phyloP scores from a whole-genome alignment of 2,113 vertebrate species.

The Pipra filicauda region DNA sequence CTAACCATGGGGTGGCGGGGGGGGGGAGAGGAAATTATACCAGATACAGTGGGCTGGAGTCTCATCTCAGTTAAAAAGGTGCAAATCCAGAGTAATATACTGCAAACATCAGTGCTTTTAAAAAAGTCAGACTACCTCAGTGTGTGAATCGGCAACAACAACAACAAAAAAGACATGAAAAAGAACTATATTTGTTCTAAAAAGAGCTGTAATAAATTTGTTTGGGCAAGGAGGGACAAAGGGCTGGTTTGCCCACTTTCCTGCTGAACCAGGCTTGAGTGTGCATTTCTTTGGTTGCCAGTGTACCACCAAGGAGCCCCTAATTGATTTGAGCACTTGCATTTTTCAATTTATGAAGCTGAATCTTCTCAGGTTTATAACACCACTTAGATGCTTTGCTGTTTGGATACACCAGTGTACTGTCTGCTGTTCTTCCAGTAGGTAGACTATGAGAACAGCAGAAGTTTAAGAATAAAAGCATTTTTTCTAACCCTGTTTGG shows the following conservation, averaged over 20 bases:
- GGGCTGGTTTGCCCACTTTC: background rate
- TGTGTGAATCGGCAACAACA: background rate
- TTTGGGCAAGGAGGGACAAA: background rate
- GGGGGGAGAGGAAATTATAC: background rate
- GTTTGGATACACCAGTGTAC: background rate
- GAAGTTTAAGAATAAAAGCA: background rate
- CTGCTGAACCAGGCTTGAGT: background rate
- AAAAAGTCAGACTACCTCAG: background rate
- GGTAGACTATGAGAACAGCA: background rate
- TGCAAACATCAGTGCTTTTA: background rate
- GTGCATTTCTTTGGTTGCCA: background rate
- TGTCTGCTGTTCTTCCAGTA: background rate
- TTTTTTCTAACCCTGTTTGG: background rate
- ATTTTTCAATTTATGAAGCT: background rate
- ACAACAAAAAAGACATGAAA: background rate
- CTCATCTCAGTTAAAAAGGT: background rate
- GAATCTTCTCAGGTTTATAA: background rate
- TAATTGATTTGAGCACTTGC: background rate
- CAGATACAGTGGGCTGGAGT: background rate
- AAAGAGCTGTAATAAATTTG: background rate
- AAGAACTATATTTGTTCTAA: background rate
- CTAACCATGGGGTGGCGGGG: background rate
- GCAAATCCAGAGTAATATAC: background rate
- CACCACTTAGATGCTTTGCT: background rate
- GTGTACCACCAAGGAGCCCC: background rate